Evolutionary conservation across 2,113 vertebrate genomes (phyloP).

Genomic region (Sinocyclocheilus rhinocerous): DNA sequence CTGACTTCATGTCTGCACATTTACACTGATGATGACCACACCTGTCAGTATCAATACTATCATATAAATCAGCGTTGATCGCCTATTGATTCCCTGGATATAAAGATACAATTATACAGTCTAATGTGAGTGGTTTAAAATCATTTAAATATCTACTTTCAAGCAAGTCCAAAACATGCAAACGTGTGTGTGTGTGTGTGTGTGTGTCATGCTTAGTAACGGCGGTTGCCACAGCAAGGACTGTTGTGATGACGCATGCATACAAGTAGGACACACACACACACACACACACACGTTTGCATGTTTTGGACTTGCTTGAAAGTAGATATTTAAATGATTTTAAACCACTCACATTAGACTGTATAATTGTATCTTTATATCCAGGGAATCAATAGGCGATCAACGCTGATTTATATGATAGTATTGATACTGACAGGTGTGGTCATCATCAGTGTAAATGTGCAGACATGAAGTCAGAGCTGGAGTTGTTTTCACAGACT

Average conservation of each 20-base stretch:
- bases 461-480: neutral
- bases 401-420: too few species aligned
- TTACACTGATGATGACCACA: neutral
- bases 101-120: neutral
- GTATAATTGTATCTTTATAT: neutral
- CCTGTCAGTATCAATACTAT: too few species aligned
- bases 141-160: neutral
- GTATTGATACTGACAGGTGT: too few species aligned
- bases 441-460: neutral
- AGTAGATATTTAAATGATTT: neutral
- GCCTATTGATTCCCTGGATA: neutral
- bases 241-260: constrained; percentile 40
- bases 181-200: too few species aligned
- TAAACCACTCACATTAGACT: neutral
- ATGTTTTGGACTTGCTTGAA: neutral
- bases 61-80: too few species aligned
- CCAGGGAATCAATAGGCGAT: neutral
- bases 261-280: constrained; percentile 35
- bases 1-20: neutral
- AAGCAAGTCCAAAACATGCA: neutral
- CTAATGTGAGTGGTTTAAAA: neutral
- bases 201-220: constrained; percentile 42
- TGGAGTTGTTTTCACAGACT: constrained; percentile 19
- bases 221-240: constrained; percentile 56
- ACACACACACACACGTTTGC: neutral